Evolutionary conservation across 2,113 vertebrate species (phyloP), one percentile per base, ranked within the genome.

Genomic region (Caracal caracal): DNA sequence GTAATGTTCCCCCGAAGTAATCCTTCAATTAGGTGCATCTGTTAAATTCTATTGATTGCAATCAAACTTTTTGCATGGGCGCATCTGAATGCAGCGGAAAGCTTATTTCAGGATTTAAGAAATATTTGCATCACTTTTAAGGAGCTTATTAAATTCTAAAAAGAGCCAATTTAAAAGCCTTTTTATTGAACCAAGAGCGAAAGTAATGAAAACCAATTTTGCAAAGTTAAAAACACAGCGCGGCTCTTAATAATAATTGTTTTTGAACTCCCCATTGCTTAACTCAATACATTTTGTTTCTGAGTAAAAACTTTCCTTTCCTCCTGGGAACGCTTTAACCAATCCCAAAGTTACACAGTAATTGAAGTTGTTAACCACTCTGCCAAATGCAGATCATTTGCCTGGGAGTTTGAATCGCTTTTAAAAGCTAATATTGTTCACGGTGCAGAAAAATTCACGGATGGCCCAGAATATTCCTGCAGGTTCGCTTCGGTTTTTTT

Each of bases 191-290:
- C 88, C 81, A 94, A 81, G 76, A 97, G 80, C 9, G 6, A 93
- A 96, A 90, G 94, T 96, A 97, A 97, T 97, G 90, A 98, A 96
- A 97, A 85, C 84, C 84, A 96, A 97, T 98, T 97, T 96, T 93
- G 63, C 61, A 76, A 95, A 97, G 94, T 96, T 94, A 71, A 96
- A 70, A 93, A 94, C 94, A 92, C 53, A 94, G 61, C 26, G 49
- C 68, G 35, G 43, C 80, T 93, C 93, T 96, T 97, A 97, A 96
- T 98, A 97, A 97, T 93, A 97, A 96, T 97, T 97, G 93, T 98
- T 97, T 97, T 96, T 96, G 28, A 98, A 93, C 84, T 95, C 85
- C 84, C 93, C 40, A 68, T 96, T 97, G 95, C 95, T 98, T 97
- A 88, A 94, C 76, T 96, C 84, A 93, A 95, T 95, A 94, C 70